phyloP scores from a whole-genome alignment of 2,113 vertebrate species.

The Bufo bufo region DNA sequence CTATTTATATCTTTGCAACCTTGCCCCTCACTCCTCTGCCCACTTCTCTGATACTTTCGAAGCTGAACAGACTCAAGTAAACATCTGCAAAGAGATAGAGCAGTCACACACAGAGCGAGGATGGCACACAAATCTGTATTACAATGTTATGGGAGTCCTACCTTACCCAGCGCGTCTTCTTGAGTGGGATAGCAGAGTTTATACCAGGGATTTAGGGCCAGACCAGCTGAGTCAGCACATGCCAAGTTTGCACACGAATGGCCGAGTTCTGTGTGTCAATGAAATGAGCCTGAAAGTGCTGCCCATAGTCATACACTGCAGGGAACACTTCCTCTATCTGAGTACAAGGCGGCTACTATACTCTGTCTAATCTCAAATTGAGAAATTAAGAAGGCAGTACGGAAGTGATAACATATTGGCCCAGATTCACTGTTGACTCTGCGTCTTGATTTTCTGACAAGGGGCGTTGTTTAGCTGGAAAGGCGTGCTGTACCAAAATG shows the following conservation, averaged over 20 bases:
- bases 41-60: not conserved
- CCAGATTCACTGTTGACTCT: too few relatives aligned
- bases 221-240: constrained; percentile 24
- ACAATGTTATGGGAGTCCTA: not conserved
- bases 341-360: not conserved
- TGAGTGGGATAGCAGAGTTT: not conserved
- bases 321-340: not conserved
- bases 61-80: not conserved
- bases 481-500: too few relatives aligned
- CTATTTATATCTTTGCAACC: too few relatives aligned
- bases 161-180: not conserved
- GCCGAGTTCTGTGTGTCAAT: not conserved
- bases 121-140: not conserved
- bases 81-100: not conserved
- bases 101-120: not conserved
- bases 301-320: not conserved
- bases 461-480: too few relatives aligned
- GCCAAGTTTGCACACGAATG: constrained; percentile 5
- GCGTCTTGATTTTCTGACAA: too few relatives aligned
- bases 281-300: not conserved
- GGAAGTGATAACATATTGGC: too few relatives aligned
- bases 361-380: not conserved
- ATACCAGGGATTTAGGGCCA: not conserved
- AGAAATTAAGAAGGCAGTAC: too few relatives aligned
- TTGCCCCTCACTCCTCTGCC: too few relatives aligned